Conservation (phyloP, 2,888 invertebrate species). For the Habroteleia sp. region DNA sequence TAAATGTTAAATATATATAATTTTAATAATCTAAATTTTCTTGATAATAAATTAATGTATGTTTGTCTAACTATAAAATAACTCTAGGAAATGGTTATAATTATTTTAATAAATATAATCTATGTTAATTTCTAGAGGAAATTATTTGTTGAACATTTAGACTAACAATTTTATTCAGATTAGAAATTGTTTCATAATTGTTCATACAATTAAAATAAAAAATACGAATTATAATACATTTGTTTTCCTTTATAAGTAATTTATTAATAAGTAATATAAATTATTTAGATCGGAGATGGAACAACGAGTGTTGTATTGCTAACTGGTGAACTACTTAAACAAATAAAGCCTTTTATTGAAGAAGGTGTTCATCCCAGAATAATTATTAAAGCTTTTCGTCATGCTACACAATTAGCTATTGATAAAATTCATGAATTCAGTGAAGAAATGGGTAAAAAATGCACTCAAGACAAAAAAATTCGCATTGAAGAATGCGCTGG, state of each 20-base stretch:
- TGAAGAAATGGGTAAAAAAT: constrained; percentile 87
- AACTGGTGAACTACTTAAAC: constrained; percentile 97
- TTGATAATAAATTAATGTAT: too few relatives aligned
- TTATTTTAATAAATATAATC: constrained; percentile 16
- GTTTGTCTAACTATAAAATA: background rate
- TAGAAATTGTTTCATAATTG: constrained; percentile 71
- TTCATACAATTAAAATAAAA: constrained; percentile 71
- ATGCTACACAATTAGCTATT: constrained; percentile 86
- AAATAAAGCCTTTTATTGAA: constrained; percentile 96
- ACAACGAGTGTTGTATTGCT: constrained; percentile 98
- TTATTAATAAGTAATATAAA: background rate
- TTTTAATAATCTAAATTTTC: background rate
- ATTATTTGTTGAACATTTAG: constrained; percentile 71
- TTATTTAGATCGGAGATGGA: constrained; percentile 94
- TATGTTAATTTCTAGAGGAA: constrained; percentile 65
- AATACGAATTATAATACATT: background rate
- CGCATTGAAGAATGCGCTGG: constrained; percentile 94
- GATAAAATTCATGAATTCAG: constrained; percentile 84
- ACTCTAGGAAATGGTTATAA: constrained; percentile 21
- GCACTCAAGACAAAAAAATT: constrained; percentile 84
- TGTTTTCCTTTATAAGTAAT: too few relatives aligned
- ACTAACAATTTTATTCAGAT: constrained; percentile 71
- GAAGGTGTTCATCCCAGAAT: constrained; percentile 98
- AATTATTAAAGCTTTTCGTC: constrained; percentile 93
- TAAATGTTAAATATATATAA: background rate